Base-by-base conservation (phyloP, 1,140 invertebrate species). In the Drosophila pandora region DNA sequence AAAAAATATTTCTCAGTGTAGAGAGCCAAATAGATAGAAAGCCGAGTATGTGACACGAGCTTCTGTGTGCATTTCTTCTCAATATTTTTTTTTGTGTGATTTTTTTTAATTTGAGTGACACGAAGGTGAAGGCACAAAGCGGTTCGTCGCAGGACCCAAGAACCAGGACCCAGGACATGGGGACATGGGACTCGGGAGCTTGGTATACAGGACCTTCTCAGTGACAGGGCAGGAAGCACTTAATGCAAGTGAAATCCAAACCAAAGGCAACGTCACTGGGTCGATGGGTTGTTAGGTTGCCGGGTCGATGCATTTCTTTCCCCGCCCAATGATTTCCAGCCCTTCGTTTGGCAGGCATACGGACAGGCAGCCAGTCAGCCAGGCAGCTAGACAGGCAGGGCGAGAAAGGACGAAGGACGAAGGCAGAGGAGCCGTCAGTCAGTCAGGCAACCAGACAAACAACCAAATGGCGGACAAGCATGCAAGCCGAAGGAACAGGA, bases 231-330 rank as follows among this genome's bases (percentile, higher is more conserved):
- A 59, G 82, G 79, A 61, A 87, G 78, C 82, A 87, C 78, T 82
- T 85, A 85, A 87, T 85, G 82, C 82, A 78, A 82, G 82, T 78
- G 78, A 82, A 85, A 78, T 65, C 45, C 78, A 78, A 78, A 60
- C 60, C 34, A 65, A 85, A 69, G 67, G 76, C 62, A 65, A 59
- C 62, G 81, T 47, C 82, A 81, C 61, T 82, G 70, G 74, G 74
- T 85, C 83, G 83, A 62, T 78, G 68, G 74, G 73, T 75, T 63
- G 79, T 59, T 64, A 70, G 62, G 45, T 57, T 64, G 60, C 48
- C 71, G 58, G 70, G 56, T 76, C 59, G 62, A 55, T 39, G 72
- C 55, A 43, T 58, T 45, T 50, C 37, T 64, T 28, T 55, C 10
- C 32, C 41, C 48, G 47, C 43, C 48, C 41, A 60, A 47, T 45